These are phyloP conservation scores for Leptodactylus fallax DNA, from an alignment of 2,797 vertebrate genomes.

Conservation along the genomic window DNA sequence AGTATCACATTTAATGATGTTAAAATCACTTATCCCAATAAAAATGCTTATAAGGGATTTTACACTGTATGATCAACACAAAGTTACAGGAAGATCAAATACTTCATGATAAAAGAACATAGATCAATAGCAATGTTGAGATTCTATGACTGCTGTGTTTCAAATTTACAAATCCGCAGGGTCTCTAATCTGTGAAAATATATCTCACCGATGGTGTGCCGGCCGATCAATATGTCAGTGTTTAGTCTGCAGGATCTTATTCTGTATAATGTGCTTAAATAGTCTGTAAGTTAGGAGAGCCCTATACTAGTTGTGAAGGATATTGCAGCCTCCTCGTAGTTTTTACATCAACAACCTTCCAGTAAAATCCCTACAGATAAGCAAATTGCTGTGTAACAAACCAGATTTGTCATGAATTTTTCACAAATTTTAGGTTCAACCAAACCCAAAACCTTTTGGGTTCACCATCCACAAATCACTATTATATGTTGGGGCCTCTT, in stretches of 20 bases:
- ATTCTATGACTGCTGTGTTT: slow-evolving; percentile 36
- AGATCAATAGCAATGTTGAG: slow-evolving; percentile 32
- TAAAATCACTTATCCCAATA: background rate
- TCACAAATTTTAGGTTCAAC: too few relatives aligned
- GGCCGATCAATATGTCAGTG: slow-evolving; percentile 28
- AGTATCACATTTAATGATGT: background rate
- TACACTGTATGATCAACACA: background rate
- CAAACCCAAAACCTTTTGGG: too few relatives aligned
- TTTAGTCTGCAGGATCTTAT: slow-evolving; percentile 39
- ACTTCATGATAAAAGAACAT: slow-evolving; percentile 9
- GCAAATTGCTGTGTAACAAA: too few relatives aligned
- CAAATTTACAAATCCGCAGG: slow-evolving; percentile 39
- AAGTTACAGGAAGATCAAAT: background rate
- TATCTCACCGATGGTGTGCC: slow-evolving; percentile 12
- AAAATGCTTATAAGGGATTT: too few relatives aligned
- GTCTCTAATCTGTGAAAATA: slow-evolving; percentile 46
- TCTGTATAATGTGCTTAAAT: background rate
- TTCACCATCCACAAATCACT: too few relatives aligned
- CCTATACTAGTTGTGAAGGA: background rate
- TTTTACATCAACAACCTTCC: background rate
- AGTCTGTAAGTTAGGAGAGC: background rate
- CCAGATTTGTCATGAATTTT: too few relatives aligned
- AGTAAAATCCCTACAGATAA: background rate
- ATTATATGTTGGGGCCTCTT: too few relatives aligned
- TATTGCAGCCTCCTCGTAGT: background rate